A percentile compares a stretch with the other conserved stretches of the same genome.
phyloP scores from a whole-genome alignment of 1,140 invertebrate genomes.

The Ptiloglossa arizonensis region DNA sequence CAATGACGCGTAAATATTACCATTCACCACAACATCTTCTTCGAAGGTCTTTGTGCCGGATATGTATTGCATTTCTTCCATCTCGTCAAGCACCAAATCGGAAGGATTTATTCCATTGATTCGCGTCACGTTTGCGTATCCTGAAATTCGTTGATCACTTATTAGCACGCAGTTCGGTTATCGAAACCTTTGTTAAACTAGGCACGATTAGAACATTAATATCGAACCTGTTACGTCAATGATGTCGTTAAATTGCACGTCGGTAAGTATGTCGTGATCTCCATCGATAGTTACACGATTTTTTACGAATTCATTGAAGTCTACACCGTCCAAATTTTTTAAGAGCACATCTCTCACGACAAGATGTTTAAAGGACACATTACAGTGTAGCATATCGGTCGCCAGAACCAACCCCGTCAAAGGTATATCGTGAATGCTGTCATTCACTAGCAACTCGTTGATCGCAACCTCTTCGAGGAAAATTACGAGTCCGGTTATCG shows the following conservation, averaged over 20 bases:
- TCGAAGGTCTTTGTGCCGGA: conserved; percentile 65
- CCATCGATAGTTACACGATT: conserved; percentile 65
- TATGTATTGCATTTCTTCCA: conserved; percentile 59
- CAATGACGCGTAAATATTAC: conserved; percentile 44
- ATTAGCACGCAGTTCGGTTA: neutral
- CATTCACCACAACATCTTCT: conserved; percentile 56
- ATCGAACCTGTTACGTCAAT: conserved; percentile 61
- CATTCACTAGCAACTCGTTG: conserved; percentile 52
- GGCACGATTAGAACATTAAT: neutral
- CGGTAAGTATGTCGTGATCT: conserved; percentile 59
- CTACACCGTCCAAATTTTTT: conserved; percentile 61
- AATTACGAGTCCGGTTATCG: conserved; percentile 50
- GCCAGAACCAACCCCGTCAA: conserved; percentile 31
- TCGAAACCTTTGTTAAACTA: neutral
- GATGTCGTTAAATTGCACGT: conserved; percentile 65
- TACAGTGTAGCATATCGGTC: conserved; percentile 57
- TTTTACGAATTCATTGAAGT: conserved; percentile 65
- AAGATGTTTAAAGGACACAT: conserved; percentile 64
- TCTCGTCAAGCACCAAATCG: conserved; percentile 63
- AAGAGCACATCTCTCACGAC: conserved; percentile 57
- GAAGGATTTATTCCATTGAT: conserved; percentile 66
- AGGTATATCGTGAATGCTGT: conserved; percentile 52
- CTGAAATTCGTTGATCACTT: conserved; percentile 20
- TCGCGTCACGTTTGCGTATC: conserved; percentile 38
- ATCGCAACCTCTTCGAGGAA: conserved; percentile 58